Percentiles rank a stretch among this genome's conserved stretches.
These are phyloP conservation scores for Acanthosepion pharaonis DNA, from an alignment of 2,888 invertebrate genomes.

Conservation along the genomic window DNA sequence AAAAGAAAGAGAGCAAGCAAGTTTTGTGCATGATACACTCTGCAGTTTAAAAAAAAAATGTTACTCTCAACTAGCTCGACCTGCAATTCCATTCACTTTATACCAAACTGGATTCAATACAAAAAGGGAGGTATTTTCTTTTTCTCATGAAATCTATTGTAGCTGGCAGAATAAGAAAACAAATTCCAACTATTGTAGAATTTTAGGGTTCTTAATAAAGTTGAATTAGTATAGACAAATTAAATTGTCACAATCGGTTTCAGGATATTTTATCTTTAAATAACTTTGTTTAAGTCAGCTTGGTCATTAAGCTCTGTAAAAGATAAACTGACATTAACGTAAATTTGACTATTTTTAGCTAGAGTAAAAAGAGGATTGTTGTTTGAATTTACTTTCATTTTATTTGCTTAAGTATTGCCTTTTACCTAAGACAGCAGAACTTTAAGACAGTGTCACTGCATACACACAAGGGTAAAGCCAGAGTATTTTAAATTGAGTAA, in stretches of 20 bases:
- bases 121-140: not conserved
- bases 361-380: not conserved
- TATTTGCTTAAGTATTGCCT: not conserved
- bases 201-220: not conserved
- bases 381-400: not conserved
- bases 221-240: not conserved
- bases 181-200: not conserved
- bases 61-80: not conserved
- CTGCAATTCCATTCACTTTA: not conserved
- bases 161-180: not conserved
- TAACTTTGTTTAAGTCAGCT: not conserved
- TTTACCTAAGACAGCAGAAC: not conserved
- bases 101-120: not conserved
- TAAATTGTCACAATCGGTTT: too few relatives aligned
- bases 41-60: not conserved
- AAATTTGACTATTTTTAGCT: not conserved
- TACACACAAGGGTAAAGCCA: not conserved
- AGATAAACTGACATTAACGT: not conserved
- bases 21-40: not conserved
- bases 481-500: not conserved
- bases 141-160: not conserved
- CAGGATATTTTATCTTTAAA: not conserved
- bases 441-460: not conserved
- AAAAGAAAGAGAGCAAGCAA: not conserved
- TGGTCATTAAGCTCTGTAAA: not conserved